Conservation (phyloP, 92 coral and sea anemone genomes). For the Palythoa caribaeorum region DNA sequence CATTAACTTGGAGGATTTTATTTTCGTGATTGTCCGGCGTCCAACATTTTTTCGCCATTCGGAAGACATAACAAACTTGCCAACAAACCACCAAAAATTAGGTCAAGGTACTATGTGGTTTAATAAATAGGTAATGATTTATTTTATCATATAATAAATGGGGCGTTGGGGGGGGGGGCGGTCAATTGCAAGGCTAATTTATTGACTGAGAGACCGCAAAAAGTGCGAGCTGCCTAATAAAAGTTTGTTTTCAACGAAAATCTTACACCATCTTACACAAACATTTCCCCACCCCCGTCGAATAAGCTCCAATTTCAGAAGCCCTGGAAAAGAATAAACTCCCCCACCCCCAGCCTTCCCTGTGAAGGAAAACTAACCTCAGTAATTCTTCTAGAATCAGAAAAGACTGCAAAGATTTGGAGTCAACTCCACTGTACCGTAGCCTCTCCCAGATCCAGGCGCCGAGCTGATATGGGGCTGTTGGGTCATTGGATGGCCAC, state of each 20-base stretch:
- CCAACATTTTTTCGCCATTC: conserved; percentile 4
- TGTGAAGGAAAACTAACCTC: conserved; percentile 1
- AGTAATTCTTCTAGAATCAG: conserved; percentile 2
- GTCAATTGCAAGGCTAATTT: neutral
- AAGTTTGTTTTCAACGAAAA: conserved; percentile 1
- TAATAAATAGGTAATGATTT: conserved; percentile 1
- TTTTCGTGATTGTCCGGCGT: conserved; percentile 5
- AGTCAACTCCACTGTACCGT: conserved; percentile 5
- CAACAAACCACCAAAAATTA: conserved; percentile 2
- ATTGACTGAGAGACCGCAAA: conserved; percentile 4
- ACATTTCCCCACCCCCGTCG: neutral
- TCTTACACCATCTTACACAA: neutral
- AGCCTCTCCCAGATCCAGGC: conserved; percentile 44
- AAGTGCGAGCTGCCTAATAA: conserved; percentile 4
- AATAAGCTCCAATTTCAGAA: conserved; percentile 2
- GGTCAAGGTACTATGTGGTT: conserved; percentile 4
- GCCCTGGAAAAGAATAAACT: conserved; percentile 4
- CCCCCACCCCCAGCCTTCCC: conserved; percentile 5
- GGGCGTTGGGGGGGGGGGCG: conserved; percentile 6
- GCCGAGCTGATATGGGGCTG: conserved; percentile 16
- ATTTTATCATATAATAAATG: neutral
- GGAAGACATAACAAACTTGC: conserved; percentile 4
- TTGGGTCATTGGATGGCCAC: conserved; percentile 30
- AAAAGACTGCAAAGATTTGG: conserved; percentile 3
- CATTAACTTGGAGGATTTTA: neutral